Evolutionary conservation across 2,888 invertebrate genomes (phyloP).

Genomic region (Chirona hameri): DNA sequence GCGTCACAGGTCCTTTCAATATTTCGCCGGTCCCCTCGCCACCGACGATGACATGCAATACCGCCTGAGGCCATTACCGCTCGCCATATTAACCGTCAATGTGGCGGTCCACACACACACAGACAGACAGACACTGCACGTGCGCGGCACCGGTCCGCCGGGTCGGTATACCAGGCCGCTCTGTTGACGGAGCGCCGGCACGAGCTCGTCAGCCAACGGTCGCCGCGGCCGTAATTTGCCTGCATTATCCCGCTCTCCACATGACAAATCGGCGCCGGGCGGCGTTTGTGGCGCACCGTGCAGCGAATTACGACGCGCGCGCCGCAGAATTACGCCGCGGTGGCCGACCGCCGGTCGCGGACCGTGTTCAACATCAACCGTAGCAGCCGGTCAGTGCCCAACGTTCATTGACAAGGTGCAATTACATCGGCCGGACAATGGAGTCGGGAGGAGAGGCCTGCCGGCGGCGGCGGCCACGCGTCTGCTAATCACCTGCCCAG

Average conservation of each 20-base stretch:
- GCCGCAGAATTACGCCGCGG: neutral
- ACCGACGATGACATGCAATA: too few species aligned
- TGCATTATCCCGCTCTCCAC: neutral
- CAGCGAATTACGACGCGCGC: neutral
- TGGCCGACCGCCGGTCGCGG: neutral
- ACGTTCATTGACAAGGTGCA: neutral
- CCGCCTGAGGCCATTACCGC: neutral
- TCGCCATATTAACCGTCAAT: neutral
- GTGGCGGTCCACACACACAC: neutral
- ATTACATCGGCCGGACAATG: neutral
- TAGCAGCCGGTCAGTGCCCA: neutral
- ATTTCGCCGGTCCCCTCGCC: neutral
- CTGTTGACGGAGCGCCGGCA: neutral
- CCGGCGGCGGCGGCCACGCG: neutral
- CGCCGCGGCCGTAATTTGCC: neutral
- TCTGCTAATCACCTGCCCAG: neutral
- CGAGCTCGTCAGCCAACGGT: neutral
- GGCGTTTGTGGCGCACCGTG: neutral
- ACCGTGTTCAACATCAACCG: neutral
- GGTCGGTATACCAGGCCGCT: neutral
- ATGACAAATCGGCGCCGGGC: neutral
- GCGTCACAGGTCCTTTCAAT: neutral
- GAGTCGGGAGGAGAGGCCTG: neutral
- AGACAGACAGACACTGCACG: neutral
- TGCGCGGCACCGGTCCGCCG: too few species aligned